Percentiles rank a stretch among this genome's conserved stretches.
Evolutionary conservation across 1,140 invertebrate species (phyloP).

Genomic region (Drosophila repleta): DNA sequence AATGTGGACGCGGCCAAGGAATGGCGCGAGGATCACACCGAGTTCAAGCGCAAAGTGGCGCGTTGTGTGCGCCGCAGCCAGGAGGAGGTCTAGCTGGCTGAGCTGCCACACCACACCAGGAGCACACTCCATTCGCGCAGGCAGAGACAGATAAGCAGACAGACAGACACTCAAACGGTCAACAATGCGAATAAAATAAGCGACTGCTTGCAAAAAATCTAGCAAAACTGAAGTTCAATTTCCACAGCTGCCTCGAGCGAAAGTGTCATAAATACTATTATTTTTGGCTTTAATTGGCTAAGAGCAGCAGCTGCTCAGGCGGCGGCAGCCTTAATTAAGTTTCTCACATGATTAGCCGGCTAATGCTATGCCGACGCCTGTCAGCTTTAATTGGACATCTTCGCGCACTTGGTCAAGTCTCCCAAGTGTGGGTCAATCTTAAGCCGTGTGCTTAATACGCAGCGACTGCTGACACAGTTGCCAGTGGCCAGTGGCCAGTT

Average conservation of each 20-base stretch:
- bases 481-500: conserved; percentile 37
- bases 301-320: conserved; percentile 28
- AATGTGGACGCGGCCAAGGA: conserved; percentile 98
- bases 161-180: conserved; percentile 13
- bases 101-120: too few species aligned
- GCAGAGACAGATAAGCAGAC: conserved; percentile 2
- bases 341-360: conserved; percentile 28
- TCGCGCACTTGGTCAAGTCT: conserved; percentile 18
- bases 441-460: conserved; percentile 62
- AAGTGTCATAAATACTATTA: conserved; percentile 23
- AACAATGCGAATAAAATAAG: conserved; percentile 55
- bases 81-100: conserved; percentile 53
- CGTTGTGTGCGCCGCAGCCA: conserved; percentile 95
- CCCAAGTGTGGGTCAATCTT: conserved; percentile 57
- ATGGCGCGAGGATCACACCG: conserved; percentile 92
- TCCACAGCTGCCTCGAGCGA: conserved; percentile 12
- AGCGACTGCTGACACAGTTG: conserved; percentile 50
- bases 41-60: conserved; percentile 98
- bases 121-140: background rate
- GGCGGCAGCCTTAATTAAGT: conserved; percentile 57
- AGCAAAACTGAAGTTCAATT: background rate
- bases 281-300: conserved; percentile 29
- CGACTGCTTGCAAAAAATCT: conserved; percentile 36
- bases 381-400: conserved; percentile 65
- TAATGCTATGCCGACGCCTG: conserved; percentile 57